Percentiles rank a stretch among this genome's conserved stretches.
These are phyloP conservation scores for Spatula versicolor DNA, from an alignment of 2,797 vertebrate species.

Conservation along the genomic window DNA sequence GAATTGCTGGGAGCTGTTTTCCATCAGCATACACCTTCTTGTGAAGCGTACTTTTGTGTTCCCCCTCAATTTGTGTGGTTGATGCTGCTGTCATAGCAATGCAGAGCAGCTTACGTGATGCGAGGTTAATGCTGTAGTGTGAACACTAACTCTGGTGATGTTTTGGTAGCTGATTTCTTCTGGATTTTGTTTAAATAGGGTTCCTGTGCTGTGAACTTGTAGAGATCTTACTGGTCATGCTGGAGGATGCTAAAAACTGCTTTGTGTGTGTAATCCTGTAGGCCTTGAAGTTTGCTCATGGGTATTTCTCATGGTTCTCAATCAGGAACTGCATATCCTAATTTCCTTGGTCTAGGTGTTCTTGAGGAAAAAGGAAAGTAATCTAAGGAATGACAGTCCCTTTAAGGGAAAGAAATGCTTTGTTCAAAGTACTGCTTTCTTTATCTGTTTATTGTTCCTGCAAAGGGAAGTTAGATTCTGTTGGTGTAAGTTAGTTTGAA, in stretches of 20 bases:
- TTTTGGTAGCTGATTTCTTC: neutral
- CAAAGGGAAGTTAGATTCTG: neutral
- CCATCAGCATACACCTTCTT: neutral
- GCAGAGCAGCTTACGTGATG: neutral
- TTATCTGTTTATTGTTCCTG: neutral
- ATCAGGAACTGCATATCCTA: neutral
- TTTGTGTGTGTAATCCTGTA: neutral
- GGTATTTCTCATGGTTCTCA: neutral
- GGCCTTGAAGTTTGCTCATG: neutral
- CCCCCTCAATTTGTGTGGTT: neutral
- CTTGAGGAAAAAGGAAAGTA: neutral
- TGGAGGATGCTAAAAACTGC: neutral
- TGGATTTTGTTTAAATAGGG: neutral
- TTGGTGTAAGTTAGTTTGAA: neutral
- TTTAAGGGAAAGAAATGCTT: neutral
- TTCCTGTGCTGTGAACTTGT: neutral
- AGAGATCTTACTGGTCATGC: neutral
- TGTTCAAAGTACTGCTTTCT: neutral
- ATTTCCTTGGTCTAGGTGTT: neutral
- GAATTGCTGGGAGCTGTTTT: neutral
- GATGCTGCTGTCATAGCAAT: neutral
- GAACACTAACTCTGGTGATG: neutral
- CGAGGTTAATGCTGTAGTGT: neutral
- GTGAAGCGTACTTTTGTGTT: neutral
- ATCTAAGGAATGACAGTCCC: neutral